Base-by-base conservation (phyloP, 2,113 vertebrate species). In the Onychostruthus taczanowskii region DNA sequence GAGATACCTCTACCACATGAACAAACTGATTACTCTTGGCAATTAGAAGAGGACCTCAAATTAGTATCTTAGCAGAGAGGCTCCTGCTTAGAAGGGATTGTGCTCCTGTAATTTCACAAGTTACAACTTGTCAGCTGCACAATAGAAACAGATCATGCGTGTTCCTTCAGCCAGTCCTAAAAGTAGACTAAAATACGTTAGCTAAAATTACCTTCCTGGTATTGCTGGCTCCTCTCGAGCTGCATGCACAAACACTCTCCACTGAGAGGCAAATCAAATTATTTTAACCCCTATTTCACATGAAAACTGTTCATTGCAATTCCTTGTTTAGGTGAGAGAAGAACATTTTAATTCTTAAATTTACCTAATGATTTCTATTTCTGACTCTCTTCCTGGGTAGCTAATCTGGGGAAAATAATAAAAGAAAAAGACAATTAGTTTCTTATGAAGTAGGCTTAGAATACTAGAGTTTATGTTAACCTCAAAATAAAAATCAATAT, bases 401-500 rank as follows among this genome's bases (percentile, higher is more conserved):
- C 44, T 89, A 86, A 93, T 63, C 19, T 19, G 21, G 39, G 30
- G 5, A 41, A 78, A 73, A 68, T 49, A 50, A 31, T 35, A 52
- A 61, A 47, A 68, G 27, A 46, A 68, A 94, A 82, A 70, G 53
- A 84, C 63, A 82, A 77, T 53, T 43, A 22, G 31, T 44, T 56
- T 90, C n/a, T 84, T 35, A 84, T 84, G 9, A 91, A 94, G 68
- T 13, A 73, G 50, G 9, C 77, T 88, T 75, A 66, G 55, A 94
- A 68, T 59, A 53, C 27, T 41, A 52, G 18, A 53, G 33, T 52
- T 78, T 64, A 50, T 43, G 52, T 67, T 68, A 61, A 86, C 77
- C 92, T 97, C 64, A 97, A 82, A 73, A 55, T 16, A 31, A 73
- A 74, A 95, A 58, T 89, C 85, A 96, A 50, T 95, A 52, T 41